Evolutionary conservation across 1,140 invertebrate genomes (phyloP), one percentile per base, ranked within the genome.

Genomic region (Papilio polytes): DNA sequence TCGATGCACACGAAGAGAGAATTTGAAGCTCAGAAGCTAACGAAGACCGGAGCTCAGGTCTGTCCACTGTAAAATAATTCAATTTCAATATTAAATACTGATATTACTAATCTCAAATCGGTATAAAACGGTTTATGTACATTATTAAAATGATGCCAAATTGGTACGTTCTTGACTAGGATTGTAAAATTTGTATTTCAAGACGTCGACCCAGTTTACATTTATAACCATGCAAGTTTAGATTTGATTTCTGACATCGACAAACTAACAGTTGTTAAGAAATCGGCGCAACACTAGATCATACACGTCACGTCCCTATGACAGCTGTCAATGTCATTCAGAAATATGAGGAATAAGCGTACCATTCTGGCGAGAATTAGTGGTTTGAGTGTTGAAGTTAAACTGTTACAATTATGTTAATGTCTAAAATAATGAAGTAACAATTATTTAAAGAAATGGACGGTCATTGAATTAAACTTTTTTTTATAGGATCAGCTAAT

Each of bases 1-100:
- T 93, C 95, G 1, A 88, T 96, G 9, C 94, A 96, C 81, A 95
- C 95, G 0, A 95, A 96, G 74, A 91, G 93, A 81, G 94, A 96
- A 80, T 95, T 94, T 83, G 94, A 95, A 85, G 82, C 91, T 78
- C 94, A 93, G 41, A 94, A 95, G 80, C 85, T 96, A 31, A 96
- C 96, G 7, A 95, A 95, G 87, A 87, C 90, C 83, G 95, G 82
- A 44, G 95, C 95, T 41, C 95, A 95, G 90, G 96, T 18, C n/a
- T 20, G 15, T 53, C 15, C 9, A n/a, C 18, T n/a, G 1, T n/a
- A n/a, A n/a, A 18, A 56, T 56, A 1, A n/a, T 10, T 8, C 48
- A 15, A 4, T 8, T n/a, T 18, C 6, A 20, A 7, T 18, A 7
- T 53, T 53, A 53, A 53, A 18, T 7, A 53, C 6, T 53, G 18